phyloP scores from a whole-genome alignment of 2,888 invertebrate genomes.

The Fabriciana adippe region DNA sequence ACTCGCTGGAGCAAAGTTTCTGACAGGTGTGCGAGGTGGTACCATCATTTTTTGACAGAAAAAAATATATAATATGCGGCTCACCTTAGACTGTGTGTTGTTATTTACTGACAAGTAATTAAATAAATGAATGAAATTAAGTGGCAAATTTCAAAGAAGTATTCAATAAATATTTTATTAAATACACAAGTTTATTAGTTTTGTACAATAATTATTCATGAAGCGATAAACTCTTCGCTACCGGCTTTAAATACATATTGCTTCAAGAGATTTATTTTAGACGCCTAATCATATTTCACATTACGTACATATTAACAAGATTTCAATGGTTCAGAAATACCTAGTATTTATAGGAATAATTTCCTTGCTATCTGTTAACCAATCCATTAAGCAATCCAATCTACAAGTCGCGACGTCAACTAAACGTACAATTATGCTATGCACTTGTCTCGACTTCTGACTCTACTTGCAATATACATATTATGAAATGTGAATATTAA shows the following conservation, averaged over 20 bases:
- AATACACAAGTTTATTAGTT: neutral
- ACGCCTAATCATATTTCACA: constrained; percentile 19
- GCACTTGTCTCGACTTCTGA: neutral
- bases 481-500: too few species aligned
- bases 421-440: constrained; percentile 24
- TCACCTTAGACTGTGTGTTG: too few species aligned
- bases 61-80: too few species aligned
- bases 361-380: constrained; percentile 12
- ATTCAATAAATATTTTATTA: neutral
- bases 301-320: constrained; percentile 17
- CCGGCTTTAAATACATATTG: neutral
- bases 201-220: neutral
- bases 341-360: constrained; percentile 17
- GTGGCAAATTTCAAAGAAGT: too few species aligned
- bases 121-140: too few species aligned
- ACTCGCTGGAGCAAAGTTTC: too few species aligned
- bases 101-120: too few species aligned
- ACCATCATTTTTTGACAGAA: too few species aligned
- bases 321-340: constrained; percentile 16
- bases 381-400: constrained; percentile 22
- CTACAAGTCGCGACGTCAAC: constrained; percentile 19
- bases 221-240: neutral
- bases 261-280: neutral
- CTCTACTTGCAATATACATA: neutral
- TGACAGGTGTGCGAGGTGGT: too few species aligned